Evolutionary conservation across 2,888 invertebrate genomes (phyloP).

Genomic region (Amphipoea oculea): DNA sequence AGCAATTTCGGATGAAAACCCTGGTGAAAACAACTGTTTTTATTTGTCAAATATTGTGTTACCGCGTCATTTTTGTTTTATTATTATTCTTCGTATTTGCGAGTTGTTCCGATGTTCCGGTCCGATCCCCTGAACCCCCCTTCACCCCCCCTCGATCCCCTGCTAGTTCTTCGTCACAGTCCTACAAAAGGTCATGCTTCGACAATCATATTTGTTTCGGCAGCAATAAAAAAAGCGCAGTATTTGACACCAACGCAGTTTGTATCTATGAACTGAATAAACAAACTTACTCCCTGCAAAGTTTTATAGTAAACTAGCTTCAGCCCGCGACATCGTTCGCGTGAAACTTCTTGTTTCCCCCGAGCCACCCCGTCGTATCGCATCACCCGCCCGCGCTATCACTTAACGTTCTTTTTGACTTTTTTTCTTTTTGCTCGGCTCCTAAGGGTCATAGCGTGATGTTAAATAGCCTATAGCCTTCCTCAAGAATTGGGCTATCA

Average conservation of each 20-base stretch:
- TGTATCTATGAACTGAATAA: not conserved
- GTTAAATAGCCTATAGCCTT: too few species aligned
- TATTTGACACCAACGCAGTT: not conserved
- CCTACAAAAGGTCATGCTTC: not conserved
- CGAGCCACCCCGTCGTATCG: too few species aligned
- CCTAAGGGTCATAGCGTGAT: too few species aligned
- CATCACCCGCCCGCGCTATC: too few species aligned
- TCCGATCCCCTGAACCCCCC: too few species aligned
- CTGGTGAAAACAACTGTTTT: not conserved
- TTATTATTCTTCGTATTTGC: not conserved
- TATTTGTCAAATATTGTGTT: not conserved
- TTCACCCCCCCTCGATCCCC: too few species aligned
- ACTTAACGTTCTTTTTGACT: too few species aligned
- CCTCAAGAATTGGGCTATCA: too few species aligned
- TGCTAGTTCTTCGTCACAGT: not conserved
- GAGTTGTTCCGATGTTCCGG: too few species aligned
- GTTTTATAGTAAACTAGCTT: not conserved
- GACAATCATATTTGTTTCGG: conserved; percentile 1
- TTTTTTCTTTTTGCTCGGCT: too few species aligned
- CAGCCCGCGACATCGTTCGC: too few species aligned
- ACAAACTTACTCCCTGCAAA: not conserved
- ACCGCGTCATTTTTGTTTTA: not conserved
- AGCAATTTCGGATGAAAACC: not conserved
- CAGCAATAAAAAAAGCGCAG: not conserved
- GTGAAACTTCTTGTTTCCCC: too few species aligned